Percentiles rank a stretch among this genome's conserved stretches.
Conservation (phyloP, 1,140 invertebrate species). For the Megathymus violae region DNA sequence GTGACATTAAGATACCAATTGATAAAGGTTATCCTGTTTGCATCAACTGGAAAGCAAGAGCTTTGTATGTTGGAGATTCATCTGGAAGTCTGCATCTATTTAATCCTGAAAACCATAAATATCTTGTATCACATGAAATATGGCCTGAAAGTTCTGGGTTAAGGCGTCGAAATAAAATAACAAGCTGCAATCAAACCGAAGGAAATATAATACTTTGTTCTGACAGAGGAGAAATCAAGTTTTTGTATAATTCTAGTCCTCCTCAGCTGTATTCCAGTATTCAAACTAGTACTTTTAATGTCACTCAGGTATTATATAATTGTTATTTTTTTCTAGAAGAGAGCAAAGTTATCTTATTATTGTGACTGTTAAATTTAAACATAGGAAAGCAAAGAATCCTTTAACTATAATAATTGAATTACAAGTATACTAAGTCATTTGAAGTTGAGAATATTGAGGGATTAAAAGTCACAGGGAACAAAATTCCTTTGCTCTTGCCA, state of each 20-base stretch:
- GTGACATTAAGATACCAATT: constrained; percentile 65
- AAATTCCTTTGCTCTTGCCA: too few species aligned
- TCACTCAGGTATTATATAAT: constrained; percentile 65
- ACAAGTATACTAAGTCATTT: too few species aligned
- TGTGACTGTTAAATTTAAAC: too few species aligned
- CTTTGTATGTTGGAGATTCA: constrained; percentile 73
- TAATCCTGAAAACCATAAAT: constrained; percentile 58
- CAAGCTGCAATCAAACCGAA: constrained; percentile 62
- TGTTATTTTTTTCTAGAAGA: too few species aligned
- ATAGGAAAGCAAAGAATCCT: too few species aligned
- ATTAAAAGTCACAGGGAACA: too few species aligned
- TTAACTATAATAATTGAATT: too few species aligned
- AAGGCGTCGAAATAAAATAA: constrained; percentile 65
- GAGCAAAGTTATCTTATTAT: too few species aligned
- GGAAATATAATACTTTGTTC: constrained; percentile 64
- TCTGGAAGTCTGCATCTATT: constrained; percentile 69
- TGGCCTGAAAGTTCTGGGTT: constrained; percentile 62
- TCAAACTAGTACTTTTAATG: constrained; percentile 62
- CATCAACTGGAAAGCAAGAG: constrained; percentile 65
- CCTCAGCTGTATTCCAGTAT: constrained; percentile 63
- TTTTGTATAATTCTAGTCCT: constrained; percentile 68
- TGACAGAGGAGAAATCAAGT: constrained; percentile 74
- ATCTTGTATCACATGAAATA: constrained; percentile 58
- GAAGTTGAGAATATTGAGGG: too few species aligned
- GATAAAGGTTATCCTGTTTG: constrained; percentile 68